Conservation (phyloP, 2,113 vertebrate genomes). For the Ctenomys sociabilis region DNA sequence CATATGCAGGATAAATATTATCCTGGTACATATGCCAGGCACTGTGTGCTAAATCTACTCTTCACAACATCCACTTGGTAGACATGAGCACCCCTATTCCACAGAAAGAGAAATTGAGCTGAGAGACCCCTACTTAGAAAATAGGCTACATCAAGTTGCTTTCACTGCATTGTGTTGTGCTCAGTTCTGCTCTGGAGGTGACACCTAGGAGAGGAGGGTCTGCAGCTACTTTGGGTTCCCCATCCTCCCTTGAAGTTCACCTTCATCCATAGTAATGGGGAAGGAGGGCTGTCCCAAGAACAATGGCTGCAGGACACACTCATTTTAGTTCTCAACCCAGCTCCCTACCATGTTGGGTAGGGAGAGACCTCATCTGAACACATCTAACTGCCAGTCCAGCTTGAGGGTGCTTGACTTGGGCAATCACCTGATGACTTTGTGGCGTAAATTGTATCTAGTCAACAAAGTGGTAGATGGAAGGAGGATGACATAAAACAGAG, state of each 20-base stretch:
- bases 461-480: neutral
- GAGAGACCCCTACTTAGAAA: neutral
- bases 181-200: neutral
- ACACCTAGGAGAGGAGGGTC: neutral
- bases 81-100: neutral
- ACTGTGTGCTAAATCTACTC: neutral
- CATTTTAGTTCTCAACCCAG: neutral
- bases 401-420: neutral
- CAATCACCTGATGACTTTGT: neutral
- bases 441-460: neutral
- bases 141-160: neutral
- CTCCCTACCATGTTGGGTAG: neutral
- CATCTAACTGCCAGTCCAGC: neutral
- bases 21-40: neutral
- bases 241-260: neutral
- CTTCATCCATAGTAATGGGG: fast-evolving
- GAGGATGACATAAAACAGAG: slow-evolving; percentile 9
- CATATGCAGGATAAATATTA: neutral
- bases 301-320: neutral
- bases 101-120: neutral
- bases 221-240: neutral
- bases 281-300: neutral
- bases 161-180: neutral
- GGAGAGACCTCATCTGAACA: neutral
- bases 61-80: neutral